Evolutionary conservation across 2,113 vertebrate species (phyloP).

Genomic region (Mesoclemmys tuberculata): DNA sequence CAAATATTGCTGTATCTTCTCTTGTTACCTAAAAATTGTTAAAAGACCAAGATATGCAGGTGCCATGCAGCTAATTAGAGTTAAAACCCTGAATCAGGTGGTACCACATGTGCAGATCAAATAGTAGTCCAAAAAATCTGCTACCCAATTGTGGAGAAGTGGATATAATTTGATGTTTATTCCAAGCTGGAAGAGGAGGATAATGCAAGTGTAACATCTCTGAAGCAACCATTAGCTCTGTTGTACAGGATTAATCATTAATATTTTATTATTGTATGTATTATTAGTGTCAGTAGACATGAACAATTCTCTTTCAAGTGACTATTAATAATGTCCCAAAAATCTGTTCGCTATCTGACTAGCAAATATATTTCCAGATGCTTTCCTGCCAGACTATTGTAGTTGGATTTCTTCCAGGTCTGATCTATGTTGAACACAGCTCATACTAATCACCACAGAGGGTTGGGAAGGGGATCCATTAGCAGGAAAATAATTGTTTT

Average conservation of each 20-base stretch:
- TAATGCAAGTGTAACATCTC: not conserved
- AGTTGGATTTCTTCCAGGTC: not conserved
- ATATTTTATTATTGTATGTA: not conserved
- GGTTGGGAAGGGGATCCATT: not conserved
- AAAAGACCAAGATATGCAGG: not conserved
- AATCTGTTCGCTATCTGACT: not conserved
- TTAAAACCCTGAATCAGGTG: not conserved
- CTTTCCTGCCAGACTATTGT: not conserved
- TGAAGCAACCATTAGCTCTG: not conserved
- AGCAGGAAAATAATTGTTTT: not conserved
- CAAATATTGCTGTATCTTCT: not conserved
- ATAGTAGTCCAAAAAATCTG: not conserved
- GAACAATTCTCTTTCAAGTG: not conserved
- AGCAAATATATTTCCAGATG: not conserved
- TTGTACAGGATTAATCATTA: not conserved
- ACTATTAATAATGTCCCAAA: not conserved
- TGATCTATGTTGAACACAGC: not conserved
- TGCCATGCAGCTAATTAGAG: not conserved
- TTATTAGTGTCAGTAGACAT: not conserved
- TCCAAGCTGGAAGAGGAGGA: not conserved
- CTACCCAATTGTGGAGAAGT: fast-evolving
- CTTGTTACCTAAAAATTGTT: not conserved
- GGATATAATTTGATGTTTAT: fast-evolving
- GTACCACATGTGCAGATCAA: not conserved
- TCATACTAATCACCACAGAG: not conserved